phyloP scores from a whole-genome alignment of 2,113 vertebrate species.

The Calidris pugnax region DNA sequence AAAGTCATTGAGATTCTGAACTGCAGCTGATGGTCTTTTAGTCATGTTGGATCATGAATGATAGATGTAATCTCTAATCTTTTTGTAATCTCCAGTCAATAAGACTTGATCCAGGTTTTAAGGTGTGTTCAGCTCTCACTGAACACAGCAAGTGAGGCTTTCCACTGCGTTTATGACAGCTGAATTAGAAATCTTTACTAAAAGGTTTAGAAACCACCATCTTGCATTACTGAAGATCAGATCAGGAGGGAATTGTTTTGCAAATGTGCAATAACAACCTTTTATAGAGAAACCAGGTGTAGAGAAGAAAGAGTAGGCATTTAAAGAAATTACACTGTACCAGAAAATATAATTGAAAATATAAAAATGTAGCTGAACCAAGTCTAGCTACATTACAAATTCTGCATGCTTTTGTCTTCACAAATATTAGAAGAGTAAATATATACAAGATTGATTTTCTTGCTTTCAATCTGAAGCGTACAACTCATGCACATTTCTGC shows the following conservation, averaged over 20 bases:
- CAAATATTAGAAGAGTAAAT: background rate
- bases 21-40: background rate
- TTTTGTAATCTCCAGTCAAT: background rate
- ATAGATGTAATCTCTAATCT: background rate
- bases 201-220: background rate
- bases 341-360: background rate
- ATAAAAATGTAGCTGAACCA: background rate
- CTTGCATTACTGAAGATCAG: background rate
- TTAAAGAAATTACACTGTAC: background rate
- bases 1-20: background rate
- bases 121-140: background rate
- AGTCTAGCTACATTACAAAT: background rate
- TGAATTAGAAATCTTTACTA: background rate
- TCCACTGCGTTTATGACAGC: background rate
- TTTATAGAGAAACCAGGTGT: background rate
- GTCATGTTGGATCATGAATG: background rate
- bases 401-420: background rate
- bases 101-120: background rate
- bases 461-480: background rate
- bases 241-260: background rate
- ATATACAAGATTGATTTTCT: background rate
- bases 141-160: background rate
- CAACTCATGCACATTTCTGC: background rate
- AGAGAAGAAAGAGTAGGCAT: background rate
- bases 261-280: background rate